These are phyloP conservation scores for Muntiacus reevesi DNA, from an alignment of 2,113 vertebrate species.

Conservation along the genomic window DNA sequence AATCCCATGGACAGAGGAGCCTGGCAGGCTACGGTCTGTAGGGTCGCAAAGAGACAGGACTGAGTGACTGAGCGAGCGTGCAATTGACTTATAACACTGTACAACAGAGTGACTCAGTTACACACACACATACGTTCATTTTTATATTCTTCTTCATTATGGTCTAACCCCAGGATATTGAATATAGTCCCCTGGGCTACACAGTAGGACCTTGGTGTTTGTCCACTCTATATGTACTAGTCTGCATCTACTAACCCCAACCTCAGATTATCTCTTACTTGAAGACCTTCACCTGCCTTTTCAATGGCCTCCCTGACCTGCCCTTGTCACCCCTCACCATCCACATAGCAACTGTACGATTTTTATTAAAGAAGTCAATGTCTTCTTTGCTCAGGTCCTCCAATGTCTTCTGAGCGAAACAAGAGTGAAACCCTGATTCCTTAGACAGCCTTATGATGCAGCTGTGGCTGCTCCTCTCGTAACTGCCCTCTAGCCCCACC, in stretches of 20 bases:
- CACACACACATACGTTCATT: neutral
- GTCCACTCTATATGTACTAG: neutral
- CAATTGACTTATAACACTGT: neutral
- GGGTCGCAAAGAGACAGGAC: neutral
- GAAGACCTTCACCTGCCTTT: neutral
- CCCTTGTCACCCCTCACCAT: neutral
- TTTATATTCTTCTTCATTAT: neutral
- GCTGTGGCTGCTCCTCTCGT: neutral
- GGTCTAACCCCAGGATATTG: neutral
- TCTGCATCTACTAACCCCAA: neutral
- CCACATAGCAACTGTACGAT: neutral
- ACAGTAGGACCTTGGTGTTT: neutral
- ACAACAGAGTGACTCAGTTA: neutral
- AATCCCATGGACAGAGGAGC: neutral
- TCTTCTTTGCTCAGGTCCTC: neutral
- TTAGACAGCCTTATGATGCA: neutral
- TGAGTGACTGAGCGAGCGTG: neutral
- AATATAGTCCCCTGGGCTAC: neutral
- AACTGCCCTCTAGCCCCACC: neutral
- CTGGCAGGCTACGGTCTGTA: neutral
- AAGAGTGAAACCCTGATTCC: neutral
- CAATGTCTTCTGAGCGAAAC: neutral
- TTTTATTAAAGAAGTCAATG: neutral
- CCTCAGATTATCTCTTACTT: neutral
- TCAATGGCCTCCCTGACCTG: neutral